phyloP scores from a whole-genome alignment of 2,113 vertebrate species.

The Zingel zingel region DNA sequence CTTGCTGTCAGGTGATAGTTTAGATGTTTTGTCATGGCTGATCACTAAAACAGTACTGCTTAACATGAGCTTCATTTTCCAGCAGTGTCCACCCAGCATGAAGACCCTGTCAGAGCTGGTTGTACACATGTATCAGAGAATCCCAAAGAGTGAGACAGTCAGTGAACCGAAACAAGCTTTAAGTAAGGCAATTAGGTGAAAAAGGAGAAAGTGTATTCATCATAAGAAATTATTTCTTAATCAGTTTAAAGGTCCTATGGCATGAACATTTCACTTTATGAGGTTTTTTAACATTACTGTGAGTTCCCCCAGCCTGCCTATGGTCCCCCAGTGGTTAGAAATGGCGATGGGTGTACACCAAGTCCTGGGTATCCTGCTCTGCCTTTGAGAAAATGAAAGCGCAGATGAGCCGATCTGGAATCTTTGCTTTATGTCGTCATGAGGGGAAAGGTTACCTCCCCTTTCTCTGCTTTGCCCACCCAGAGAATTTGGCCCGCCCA shows the following conservation, averaged over 20 bases:
- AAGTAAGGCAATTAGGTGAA: slow-evolving; percentile 15
- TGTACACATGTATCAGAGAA: not conserved
- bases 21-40: slow-evolving; percentile 6
- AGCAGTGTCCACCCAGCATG: not conserved
- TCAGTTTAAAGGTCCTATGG: not conserved
- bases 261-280: no score
- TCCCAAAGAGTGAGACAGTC: slow-evolving; percentile 3
- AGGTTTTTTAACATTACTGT: no score
- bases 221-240: not conserved
- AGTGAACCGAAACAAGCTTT: slow-evolving; percentile 26
- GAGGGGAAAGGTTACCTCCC: no score
- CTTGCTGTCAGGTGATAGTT: not conserved
- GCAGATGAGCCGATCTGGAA: no score
- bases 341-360: no score
- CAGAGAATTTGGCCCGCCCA: no score
- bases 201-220: not conserved
- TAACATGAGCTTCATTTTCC: not conserved
- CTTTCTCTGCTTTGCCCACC: no score
- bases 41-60: not conserved
- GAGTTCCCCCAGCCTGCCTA: no score
- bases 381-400: no score
- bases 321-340: no score
- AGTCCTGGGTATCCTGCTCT: no score
- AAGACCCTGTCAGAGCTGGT: not conserved
- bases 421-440: no score